phyloP scores from a whole-genome alignment of 1,140 invertebrate species.

The Venustaconcha ellipsiformis region DNA sequence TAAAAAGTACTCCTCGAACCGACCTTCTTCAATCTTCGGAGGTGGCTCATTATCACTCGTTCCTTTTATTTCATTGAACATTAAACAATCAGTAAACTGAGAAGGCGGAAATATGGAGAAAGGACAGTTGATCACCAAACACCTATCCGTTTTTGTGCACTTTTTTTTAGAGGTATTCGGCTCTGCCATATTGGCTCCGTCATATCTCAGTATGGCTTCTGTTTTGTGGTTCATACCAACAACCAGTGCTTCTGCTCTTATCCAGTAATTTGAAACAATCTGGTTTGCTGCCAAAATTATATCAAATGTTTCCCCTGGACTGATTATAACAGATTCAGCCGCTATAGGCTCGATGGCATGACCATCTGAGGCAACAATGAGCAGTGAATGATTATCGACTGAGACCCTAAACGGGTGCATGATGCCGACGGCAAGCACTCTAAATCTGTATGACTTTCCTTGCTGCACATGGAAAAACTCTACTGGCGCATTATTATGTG shows the following conservation, averaged over 20 bases:
- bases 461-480: slow-evolving; percentile 42
- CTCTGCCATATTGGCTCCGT: slow-evolving; percentile 72
- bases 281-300: slow-evolving; percentile 84
- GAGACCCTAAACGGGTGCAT: slow-evolving; percentile 73
- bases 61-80: slow-evolving; percentile 38
- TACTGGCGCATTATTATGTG: slow-evolving; percentile 52
- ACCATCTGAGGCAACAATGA: slow-evolving; percentile 84
- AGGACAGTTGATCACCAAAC: slow-evolving; percentile 53
- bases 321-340: slow-evolving; percentile 58
- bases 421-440: slow-evolving; percentile 51
- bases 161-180: slow-evolving; percentile 70
- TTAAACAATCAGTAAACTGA: slow-evolving; percentile 35
- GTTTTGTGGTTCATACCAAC: slow-evolving; percentile 26
- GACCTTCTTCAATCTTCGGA: slow-evolving; percentile 11
- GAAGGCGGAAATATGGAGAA: slow-evolving; percentile 47
- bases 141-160: slow-evolving; percentile 35
- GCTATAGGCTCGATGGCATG: slow-evolving; percentile 81
- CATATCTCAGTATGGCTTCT: slow-evolving; percentile 82
- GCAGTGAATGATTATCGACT: slow-evolving; percentile 85
- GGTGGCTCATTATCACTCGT: slow-evolving; percentile 29
- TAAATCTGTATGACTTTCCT: slow-evolving; percentile 47
- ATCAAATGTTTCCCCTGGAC: slow-evolving; percentile 85
- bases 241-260: slow-evolving; percentile 74
- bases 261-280: slow-evolving; percentile 83
- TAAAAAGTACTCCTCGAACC: slow-evolving; percentile 49